Evolutionary conservation across 2,888 invertebrate genomes (phyloP), one percentile per base, ranked within the genome.

Genomic region (Leptinotarsa peninsularis): DNA sequence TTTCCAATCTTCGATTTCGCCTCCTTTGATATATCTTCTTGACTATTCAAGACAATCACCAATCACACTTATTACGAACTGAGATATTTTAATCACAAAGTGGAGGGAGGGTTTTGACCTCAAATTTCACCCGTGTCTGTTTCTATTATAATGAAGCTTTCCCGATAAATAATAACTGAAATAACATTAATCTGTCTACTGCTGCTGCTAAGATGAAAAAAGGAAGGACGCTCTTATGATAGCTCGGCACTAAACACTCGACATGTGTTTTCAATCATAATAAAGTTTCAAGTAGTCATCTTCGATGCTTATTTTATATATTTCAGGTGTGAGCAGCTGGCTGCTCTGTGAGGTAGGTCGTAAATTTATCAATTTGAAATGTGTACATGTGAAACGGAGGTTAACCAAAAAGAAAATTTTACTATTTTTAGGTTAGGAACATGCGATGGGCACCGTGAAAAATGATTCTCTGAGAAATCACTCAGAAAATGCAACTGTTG

Each of bases 181-280:
- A 68, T 68, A 50, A 68, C 50, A 68, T 56, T 43, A 27, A 69
- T 69, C 17, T 56, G 50, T 69, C 69, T 56, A 56, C 63, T 33
- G 63, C 56, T 54, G 23, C 69, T 43, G 33, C 33, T 43, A 49
- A 54, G n/a, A 33, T 21, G 17, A n/a, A 68, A 23, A 54, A 52
- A 68, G 43, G 49, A 54, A 10, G 69, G 7, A 43, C n/a, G 69
- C 27, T 56, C 43, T 54, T n/a, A n/a, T 69, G 54, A 69, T 69
- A 56, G 33, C 43, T 43, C 33, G 10, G 63, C 33, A 63, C n/a
- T 63, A 63, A 63, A 63, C 63, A 69, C 69, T 54, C 23, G 43
- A 69, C 69, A 69, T 69, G 27, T 69, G 69, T 69, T 69, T 54
- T 50, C 69, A 69, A 69, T 69, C 69, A 69, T 69, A 69, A 69